Base-by-base conservation (phyloP, 2,113 vertebrate species). In the Pycnonotus jocosus region DNA sequence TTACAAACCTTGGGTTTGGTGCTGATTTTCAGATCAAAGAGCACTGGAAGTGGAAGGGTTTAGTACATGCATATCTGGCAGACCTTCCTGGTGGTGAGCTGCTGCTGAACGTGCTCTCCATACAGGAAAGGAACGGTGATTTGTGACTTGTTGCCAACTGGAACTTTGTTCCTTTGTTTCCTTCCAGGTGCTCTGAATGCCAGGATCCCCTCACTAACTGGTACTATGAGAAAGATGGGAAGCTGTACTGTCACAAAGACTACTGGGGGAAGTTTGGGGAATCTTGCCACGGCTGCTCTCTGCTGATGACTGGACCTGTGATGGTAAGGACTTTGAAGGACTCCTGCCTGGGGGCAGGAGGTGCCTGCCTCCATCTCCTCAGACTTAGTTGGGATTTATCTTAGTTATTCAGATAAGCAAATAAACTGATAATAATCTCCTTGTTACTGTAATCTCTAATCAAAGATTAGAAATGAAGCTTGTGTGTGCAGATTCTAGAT, bases 231-330 rank as follows among this genome's bases (percentile, higher is more conserved):
- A 99, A 99, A 74, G 98, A 99, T 2, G 99, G 98, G 47, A 99
- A 98, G 92, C 98, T 99, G 51, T 99, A 99, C 97, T 99, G 99
- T 93, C 98, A 98, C 94, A 99, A 98, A 90, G 99, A 99, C 98
- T 99, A 99, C 98, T 99, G 98, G 98, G 98, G 98, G 96, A 99
- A 99, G 92, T 99, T 99, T 90, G 99, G 99, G 56, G 99, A 99
- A 88, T 98, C 98, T 83, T 99, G 99, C 96, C 99, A 99, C 3
- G 99, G 99, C 42, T 99, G 99, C 97, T 99, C 99, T 73, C 97
- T 99, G 94, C 98, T 99, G 69, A 99, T 99, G 99, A 99, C 99
- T 24, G 99, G 99, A 76, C 99, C 99, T 17, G 98, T 98, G 33
- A 99, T 99, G 99, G 99, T 99, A 95, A 98, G 97, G 48, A 38